These are phyloP conservation scores for Mythimna albipuncta DNA, from an alignment of 2,888 invertebrate genomes.

Conservation along the genomic window DNA sequence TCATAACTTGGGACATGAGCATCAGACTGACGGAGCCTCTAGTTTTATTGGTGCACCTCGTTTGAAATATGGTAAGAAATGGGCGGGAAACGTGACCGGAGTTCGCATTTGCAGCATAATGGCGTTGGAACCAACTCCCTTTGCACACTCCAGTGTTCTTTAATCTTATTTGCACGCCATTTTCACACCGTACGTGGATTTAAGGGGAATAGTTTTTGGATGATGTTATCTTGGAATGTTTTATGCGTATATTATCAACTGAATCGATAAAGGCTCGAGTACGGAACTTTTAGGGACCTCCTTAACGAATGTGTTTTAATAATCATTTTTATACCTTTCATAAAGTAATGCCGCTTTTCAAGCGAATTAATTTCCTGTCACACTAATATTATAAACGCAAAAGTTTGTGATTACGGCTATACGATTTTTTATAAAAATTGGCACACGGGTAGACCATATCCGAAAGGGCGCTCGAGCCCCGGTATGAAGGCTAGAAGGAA, in stretches of 20 bases:
- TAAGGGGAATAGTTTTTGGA: conserved; percentile 25
- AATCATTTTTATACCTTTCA: background rate
- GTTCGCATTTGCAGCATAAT: conserved; percentile 68
- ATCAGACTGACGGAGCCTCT: conserved; percentile 56
- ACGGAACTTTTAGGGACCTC: background rate
- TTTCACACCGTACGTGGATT: conserved; percentile 53
- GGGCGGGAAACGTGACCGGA: conserved; percentile 77
- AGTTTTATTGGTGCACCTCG: conserved; percentile 79
- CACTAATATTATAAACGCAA: background rate
- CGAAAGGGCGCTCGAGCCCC: no score
- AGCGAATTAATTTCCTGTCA: background rate
- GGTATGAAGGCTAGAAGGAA: no score
- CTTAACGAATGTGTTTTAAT: background rate
- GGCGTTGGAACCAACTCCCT: conserved; percentile 58
- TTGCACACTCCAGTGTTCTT: conserved; percentile 55
- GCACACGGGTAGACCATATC: no score
- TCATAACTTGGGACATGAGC: conserved; percentile 57
- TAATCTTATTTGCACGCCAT: conserved; percentile 62
- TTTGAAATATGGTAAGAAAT: conserved; percentile 81
- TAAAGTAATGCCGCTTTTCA: background rate
- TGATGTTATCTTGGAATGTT: conserved; percentile 7
- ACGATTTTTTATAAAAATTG: no score
- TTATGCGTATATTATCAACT: background rate
- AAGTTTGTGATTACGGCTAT: no score
- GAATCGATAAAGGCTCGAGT: background rate